Evolutionary conservation across 2,797 vertebrate species (phyloP).

Genomic region (Parambassis ranga): DNA sequence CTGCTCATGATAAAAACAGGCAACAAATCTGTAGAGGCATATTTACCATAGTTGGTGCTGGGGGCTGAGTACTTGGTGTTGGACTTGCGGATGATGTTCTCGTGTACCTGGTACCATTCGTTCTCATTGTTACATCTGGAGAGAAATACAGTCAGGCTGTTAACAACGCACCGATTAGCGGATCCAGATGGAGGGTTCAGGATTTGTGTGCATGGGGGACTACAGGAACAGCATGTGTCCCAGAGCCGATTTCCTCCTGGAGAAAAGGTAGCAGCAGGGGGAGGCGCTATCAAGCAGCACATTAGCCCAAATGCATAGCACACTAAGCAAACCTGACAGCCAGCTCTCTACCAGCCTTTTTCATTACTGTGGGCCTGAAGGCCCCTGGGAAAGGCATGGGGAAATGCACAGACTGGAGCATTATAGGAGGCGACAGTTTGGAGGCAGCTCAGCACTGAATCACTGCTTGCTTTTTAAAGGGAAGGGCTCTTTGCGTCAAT

Average conservation of each 20-base stretch:
- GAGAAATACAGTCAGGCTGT: constrained; percentile 58
- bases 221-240: constrained; percentile 74
- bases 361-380: constrained; percentile 75
- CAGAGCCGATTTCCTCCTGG: constrained; percentile 73
- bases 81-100: constrained; percentile 98
- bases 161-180: constrained; percentile 59
- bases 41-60: constrained; percentile 97
- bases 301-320: constrained; percentile 75
- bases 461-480: constrained; percentile 70
- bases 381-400: constrained; percentile 74
- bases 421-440: constrained; percentile 77
- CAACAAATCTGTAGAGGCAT: not conserved
- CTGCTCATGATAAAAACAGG: not conserved
- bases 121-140: constrained; percentile 98
- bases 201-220: constrained; percentile 57
- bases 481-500: constrained; percentile 43
- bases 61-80: constrained; percentile 98
- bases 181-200: constrained; percentile 67
- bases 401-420: constrained; percentile 70
- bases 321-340: constrained; percentile 80
- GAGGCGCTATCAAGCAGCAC: constrained; percentile 77
- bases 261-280: constrained; percentile 76
- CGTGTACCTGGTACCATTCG: constrained; percentile 98
- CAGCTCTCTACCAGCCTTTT: constrained; percentile 77
- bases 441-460: constrained; percentile 74